phyloP scores from a whole-genome alignment of 2,797 vertebrate genomes.

The Silurus aristotelis region DNA sequence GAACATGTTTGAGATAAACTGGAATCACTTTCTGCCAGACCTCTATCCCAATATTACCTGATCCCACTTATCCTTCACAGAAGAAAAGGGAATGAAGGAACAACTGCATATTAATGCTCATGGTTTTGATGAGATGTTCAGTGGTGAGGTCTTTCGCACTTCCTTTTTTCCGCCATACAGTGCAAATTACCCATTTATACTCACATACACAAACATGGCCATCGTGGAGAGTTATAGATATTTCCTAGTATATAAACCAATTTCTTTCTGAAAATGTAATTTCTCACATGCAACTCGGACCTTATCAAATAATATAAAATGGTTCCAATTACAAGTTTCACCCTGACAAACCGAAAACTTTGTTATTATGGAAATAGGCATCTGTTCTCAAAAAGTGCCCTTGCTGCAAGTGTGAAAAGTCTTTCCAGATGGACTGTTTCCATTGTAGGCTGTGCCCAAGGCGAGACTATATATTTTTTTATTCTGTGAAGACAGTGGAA shows the following conservation, averaged over 20 bases:
- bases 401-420: conserved; percentile 30
- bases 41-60: too few species aligned
- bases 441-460: conserved; percentile 20
- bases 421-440: conserved; percentile 41
- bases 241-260: background rate
- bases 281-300: background rate
- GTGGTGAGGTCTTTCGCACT: background rate
- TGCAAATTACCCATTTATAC: background rate
- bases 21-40: too few species aligned
- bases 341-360: conserved; percentile 16
- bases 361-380: conserved; percentile 19
- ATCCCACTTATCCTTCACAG: too few species aligned
- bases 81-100: background rate
- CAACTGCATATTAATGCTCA: background rate
- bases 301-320: conserved; percentile 31
- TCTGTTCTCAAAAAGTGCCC: conserved; percentile 22
- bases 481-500: background rate
- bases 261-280: background rate
- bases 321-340: conserved; percentile 20
- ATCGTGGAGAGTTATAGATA: background rate
- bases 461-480: background rate
- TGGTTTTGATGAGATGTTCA: background rate
- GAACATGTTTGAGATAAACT: too few species aligned
- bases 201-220: background rate
- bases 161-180: background rate